Base-by-base conservation (phyloP, 1,140 invertebrate species). In the Maniola jurtina region DNA sequence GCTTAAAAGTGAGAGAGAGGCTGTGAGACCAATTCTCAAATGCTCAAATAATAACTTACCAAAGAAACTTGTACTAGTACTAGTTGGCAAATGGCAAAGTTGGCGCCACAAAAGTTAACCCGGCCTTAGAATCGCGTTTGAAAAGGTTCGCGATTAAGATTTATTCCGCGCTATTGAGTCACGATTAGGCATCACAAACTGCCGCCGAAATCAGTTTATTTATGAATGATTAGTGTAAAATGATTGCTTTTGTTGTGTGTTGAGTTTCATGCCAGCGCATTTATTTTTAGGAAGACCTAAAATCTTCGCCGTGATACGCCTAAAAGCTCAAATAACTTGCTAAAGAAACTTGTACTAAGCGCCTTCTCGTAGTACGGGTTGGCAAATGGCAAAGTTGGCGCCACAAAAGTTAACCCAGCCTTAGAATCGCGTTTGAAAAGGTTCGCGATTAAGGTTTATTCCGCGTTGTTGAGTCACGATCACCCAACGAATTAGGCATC, bases 191-290 rank as follows among this genome's bases (percentile, higher is more conserved):
- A 88, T 88, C 87, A 86, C 83, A 88, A 89, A 86, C 84, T 86
- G 79, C 80, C 84, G 78, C 84, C 88, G 79, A 90, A 90, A 90
- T 90, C 89, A 90, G 89, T 90, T 90, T 90, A 86, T 90, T 90
- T 90, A 90, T 90, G 84, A n/a, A n/a, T n/a, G n/a, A n/a, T n/a
- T n/a, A n/a, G n/a, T n/a, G n/a, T n/a, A n/a, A n/a, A n/a, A n/a
- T n/a, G n/a, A n/a, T n/a, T n/a, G n/a, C n/a, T n/a, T n/a, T n/a
- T n/a, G n/a, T n/a, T n/a, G n/a, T n/a, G n/a, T n/a, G n/a, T n/a
- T n/a, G n/a, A n/a, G n/a, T n/a, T n/a, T n/a, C n/a, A n/a, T n/a
- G n/a, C n/a, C n/a, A n/a, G n/a, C n/a, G n/a, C n/a, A n/a, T n/a
- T n/a, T n/a, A n/a, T n/a, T n/a, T n/a, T n/a, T n/a, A n/a, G n/a